These are phyloP conservation scores for Coluber constrictor DNA, from an alignment of 2,797 vertebrate genomes.

Conservation along the genomic window DNA sequence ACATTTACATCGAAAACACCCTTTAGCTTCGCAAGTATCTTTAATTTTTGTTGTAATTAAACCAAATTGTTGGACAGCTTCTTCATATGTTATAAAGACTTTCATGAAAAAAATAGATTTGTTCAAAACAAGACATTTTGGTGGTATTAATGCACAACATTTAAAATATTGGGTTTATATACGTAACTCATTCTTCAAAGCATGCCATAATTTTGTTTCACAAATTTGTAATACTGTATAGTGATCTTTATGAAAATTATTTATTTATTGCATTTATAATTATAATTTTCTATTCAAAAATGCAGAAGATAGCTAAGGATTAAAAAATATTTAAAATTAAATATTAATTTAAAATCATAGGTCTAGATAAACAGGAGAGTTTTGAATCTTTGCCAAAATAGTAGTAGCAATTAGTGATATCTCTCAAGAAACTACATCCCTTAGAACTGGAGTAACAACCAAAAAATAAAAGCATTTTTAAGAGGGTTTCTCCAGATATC, in stretches of 20 bases:
- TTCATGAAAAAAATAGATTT: not conserved
- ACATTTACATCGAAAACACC: conserved; percentile 48
- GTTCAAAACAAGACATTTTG: not conserved
- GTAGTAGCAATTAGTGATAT: not conserved
- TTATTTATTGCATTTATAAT: not conserved
- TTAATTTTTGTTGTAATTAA: conserved; percentile 18
- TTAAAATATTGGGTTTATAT: not conserved
- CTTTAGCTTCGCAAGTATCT: conserved; percentile 52
- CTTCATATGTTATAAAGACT: conserved; percentile 10
- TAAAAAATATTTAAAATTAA: not conserved
- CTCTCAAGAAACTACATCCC: not conserved
- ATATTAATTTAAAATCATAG: too few species aligned
- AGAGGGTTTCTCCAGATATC: not conserved
- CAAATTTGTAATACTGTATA: conserved; percentile 11
- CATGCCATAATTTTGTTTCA: not conserved
- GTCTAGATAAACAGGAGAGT: not conserved
- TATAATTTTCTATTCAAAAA: not conserved
- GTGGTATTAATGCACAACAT: not conserved
- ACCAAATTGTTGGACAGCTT: conserved; percentile 9
- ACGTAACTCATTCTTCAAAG: conserved; percentile 33
- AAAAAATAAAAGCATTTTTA: not conserved
- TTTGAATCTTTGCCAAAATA: not conserved
- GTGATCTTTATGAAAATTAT: not conserved
- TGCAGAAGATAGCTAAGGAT: not conserved
- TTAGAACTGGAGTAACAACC: not conserved